A percentile compares a stretch with the other conserved stretches of the same genome.
Evolutionary conservation across 2,888 invertebrate genomes (phyloP).

Genomic region (Chrysomela aeneicollis): DNA sequence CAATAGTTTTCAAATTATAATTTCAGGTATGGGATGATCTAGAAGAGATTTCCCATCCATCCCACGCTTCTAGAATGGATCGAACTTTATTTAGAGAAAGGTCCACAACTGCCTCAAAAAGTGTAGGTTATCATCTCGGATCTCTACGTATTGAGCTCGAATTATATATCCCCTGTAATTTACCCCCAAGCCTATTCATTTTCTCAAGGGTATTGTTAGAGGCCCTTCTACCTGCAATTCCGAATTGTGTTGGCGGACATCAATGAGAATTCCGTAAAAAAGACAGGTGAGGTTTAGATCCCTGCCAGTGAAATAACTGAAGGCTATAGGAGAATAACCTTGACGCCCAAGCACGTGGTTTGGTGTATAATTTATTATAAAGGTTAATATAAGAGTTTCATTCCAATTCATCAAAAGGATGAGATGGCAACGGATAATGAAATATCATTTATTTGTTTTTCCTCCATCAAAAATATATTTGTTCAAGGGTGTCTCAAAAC

Average conservation of each 20-base stretch:
- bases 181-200: constrained; percentile 3
- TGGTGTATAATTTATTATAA: not conserved
- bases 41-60: too few species aligned
- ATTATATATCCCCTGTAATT: constrained; percentile 3
- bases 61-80: not conserved
- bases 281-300: constrained; percentile 1
- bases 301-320: not conserved
- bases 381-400: not conserved
- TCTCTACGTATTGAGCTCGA: constrained; percentile 1
- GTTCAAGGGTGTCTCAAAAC: too few species aligned
- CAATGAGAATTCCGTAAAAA: constrained; percentile 5
- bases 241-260: constrained; percentile 1
- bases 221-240: not conserved
- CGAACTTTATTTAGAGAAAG: not conserved
- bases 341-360: not conserved
- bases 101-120: constrained; percentile 1
- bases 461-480: too few species aligned
- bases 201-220: not conserved
- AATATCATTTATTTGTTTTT: too few species aligned
- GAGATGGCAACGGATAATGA: too few species aligned
- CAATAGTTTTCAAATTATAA: too few species aligned
- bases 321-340: not conserved
- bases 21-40: too few species aligned
- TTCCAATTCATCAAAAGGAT: too few species aligned
- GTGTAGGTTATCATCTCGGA: constrained; percentile 2